These are phyloP conservation scores for Choloepus hoffmanni DNA, from an alignment of 2,113 vertebrate species.

Conservation along the genomic window DNA sequence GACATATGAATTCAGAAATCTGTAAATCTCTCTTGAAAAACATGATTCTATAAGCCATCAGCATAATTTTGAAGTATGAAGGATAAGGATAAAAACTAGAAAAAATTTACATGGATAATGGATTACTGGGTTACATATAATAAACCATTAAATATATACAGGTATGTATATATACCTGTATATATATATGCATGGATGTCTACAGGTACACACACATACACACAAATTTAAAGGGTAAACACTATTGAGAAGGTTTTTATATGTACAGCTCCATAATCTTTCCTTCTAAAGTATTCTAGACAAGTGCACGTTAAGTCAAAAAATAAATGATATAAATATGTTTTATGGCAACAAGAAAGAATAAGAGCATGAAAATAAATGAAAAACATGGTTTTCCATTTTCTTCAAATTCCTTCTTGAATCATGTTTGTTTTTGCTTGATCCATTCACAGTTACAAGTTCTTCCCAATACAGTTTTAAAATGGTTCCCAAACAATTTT, in stretches of 20 bases:
- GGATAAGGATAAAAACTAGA: not conserved
- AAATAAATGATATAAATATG: not conserved
- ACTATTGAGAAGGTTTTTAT: not conserved
- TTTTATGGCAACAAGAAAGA: not conserved
- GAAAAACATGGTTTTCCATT: constrained; percentile 10
- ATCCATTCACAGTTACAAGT: not conserved
- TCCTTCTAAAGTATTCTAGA: constrained; percentile 23
- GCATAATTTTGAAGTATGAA: constrained; percentile 19
- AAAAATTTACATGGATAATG: not conserved
- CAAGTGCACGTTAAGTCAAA: not conserved
- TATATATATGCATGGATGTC: too few relatives aligned
- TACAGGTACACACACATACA: not conserved
- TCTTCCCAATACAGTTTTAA: not conserved
- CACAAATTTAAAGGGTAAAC: not conserved
- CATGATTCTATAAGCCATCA: not conserved
- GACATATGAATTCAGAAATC: not conserved
- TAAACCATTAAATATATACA: not conserved
- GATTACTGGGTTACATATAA: not conserved
- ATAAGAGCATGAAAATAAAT: not conserved
- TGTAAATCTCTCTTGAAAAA: constrained; percentile 9
- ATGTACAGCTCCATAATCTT: not conserved
- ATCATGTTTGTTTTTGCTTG: not conserved
- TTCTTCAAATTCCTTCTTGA: constrained; percentile 2
- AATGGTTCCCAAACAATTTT: not conserved
- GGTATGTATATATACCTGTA: not conserved